Conservation (phyloP, 1,140 invertebrate genomes). For the Zaprionus lachaisei region DNA sequence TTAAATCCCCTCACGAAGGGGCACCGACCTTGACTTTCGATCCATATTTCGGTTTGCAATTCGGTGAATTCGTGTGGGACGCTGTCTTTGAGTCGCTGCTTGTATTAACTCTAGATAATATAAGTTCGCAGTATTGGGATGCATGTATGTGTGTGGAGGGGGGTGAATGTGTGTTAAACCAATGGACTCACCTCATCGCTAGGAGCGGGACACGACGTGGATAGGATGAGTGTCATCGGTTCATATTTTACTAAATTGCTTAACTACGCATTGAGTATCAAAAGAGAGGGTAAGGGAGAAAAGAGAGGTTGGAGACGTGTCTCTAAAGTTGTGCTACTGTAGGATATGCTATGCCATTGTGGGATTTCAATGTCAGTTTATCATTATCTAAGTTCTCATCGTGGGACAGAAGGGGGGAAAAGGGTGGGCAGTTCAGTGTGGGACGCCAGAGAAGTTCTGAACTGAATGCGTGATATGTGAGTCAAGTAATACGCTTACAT, state of each 20-base stretch:
- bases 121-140: neutral
- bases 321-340: conserved; percentile 13
- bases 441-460: conserved; percentile 13
- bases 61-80: conserved; percentile 33
- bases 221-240: conserved; percentile 18
- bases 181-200: conserved; percentile 20
- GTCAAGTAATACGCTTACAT: conserved; percentile 20
- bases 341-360: conserved; percentile 47
- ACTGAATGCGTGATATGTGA: conserved; percentile 46
- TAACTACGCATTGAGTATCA: conserved; percentile 32
- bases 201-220: conserved; percentile 5
- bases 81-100: conserved; percentile 56
- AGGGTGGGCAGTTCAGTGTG: conserved; percentile 16
- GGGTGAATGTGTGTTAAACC: neutral
- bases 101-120: conserved; percentile 8
- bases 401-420: neutral
- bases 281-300: conserved; percentile 9
- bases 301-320: neutral
- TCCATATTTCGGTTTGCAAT: neutral
- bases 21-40: neutral
- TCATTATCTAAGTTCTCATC: conserved; percentile 22
- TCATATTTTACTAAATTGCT: conserved; percentile 6
- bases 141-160: neutral
- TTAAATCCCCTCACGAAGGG: neutral
- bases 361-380: conserved; percentile 30